These are phyloP conservation scores for Speoplatyrhinus poulsoni DNA, from an alignment of 2,113 vertebrate species.

Conservation along the genomic window DNA sequence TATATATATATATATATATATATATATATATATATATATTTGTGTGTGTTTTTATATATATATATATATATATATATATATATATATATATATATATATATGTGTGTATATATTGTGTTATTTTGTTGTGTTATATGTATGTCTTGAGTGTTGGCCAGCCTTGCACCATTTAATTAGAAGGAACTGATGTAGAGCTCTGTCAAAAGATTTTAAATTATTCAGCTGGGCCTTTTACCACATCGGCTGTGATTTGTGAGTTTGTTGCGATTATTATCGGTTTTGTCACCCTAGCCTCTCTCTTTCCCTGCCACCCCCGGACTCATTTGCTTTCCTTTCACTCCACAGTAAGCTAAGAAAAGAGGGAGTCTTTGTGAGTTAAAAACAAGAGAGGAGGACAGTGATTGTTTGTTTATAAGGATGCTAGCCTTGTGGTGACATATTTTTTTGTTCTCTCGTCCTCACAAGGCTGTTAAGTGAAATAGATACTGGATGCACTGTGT, in stretches of 20 bases:
- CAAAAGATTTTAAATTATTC: constrained; percentile 69
- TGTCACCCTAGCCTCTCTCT: constrained; percentile 17
- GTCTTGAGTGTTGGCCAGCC: neutral
- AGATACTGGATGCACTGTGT: constrained; percentile 35
- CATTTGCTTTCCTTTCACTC: constrained; percentile 38
- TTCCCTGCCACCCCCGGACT: constrained; percentile 18
- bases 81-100: no score
- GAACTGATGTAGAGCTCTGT: constrained; percentile 45
- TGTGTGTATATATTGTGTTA: neutral
- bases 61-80: no score
- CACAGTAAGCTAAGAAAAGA: constrained; percentile 45
- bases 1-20: no score
- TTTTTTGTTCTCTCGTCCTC: constrained; percentile 22
- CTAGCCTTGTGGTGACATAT: constrained; percentile 52
- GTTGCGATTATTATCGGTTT: constrained; percentile 46
- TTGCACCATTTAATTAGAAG: constrained; percentile 32
- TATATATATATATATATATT: no score
- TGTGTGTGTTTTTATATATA: no score
- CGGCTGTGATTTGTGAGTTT: constrained; percentile 68
- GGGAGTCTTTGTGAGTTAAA: constrained; percentile 53
- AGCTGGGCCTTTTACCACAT: constrained; percentile 44
- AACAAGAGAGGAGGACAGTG: constrained; percentile 41
- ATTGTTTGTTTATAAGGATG: constrained; percentile 68
- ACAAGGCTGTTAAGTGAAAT: constrained; percentile 48
- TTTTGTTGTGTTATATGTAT: no score